Evolutionary conservation across 2,797 vertebrate species (phyloP), one percentile per base, ranked within the genome.

Genomic region (Bucorvus abyssinicus): DNA sequence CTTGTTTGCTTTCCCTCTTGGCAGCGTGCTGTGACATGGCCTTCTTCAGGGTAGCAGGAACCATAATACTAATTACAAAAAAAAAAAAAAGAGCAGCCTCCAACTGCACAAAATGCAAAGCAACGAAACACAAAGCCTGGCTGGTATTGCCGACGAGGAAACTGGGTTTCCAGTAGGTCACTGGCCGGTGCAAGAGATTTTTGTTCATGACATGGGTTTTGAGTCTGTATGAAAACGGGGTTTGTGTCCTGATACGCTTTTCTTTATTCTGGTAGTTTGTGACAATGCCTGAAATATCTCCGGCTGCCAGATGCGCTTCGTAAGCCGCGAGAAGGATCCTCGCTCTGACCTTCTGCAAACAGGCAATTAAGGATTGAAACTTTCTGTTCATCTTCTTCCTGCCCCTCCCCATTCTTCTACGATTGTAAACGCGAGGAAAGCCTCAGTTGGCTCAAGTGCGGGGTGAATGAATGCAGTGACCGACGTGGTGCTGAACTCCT

Each of bases 1-100:
- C 68, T 61, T 95, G 75, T 94, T 94, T 92, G 86, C 84, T 87
- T 93, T 92, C 38, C 64, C 7, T 55, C 40, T 47, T 77, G 69
- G 79, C 87, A 93, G 83, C 30, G 0, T 90, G 89, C 93, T 96
- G 77, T 40, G 89, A 76, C 89, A 61, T 6, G 45, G 82, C 71
- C 61, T 57, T 75, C 77, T 82, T 73, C 49, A 26, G 71, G 40
- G 49, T 20, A 68, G 57, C 16, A 29, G 32, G 64, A 68, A 24
- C 47, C n/a, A 32, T 63, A 45, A 59, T 79, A 7, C 38, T 40
- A 12, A 49, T 22, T 27, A 17, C 26, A 34, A 34, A 11, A 8
- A 9, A 30, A 30, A 34, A 34, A 11, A 8, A 9, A 30, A 27
- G 16, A 49, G 8, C 38, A 29, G 1, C 32, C 30, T 90, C 82